Evolutionary conservation across 2,888 invertebrate genomes (phyloP).

Genomic region (Spicauda simplicius): DNA sequence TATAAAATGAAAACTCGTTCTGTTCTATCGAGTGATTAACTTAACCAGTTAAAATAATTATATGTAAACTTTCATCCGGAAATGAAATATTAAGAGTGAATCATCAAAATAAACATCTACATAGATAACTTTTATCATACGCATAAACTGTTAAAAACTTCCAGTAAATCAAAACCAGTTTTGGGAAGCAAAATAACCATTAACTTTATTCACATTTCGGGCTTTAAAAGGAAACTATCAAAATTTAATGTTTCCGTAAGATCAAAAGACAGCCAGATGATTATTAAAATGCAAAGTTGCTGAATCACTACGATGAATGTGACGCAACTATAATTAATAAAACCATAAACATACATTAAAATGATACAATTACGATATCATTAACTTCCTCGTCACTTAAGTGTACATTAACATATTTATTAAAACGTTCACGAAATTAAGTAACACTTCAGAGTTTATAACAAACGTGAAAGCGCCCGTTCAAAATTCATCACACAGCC

Average conservation of each 20-base stretch:
- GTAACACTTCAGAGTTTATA: not conserved
- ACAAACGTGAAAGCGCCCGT: not conserved
- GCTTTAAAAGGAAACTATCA: constrained; percentile 18
- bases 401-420: not conserved
- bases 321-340: not conserved
- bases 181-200: constrained; percentile 38
- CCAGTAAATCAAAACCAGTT: constrained; percentile 13
- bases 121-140: not conserved
- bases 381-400: not conserved
- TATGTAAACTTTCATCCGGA: constrained; percentile 18
- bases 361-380: not conserved
- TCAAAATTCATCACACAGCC: not conserved
- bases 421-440: not conserved
- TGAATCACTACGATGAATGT: not conserved
- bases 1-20: not conserved
- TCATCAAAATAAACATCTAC: constrained; percentile 11
- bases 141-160: not conserved
- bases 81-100: not conserved
- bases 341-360: not conserved
- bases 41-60: not conserved
- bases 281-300: not conserved
- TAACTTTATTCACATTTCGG: constrained; percentile 26
- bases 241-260: constrained; percentile 39
- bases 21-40: not conserved
- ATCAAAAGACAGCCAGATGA: constrained; percentile 37